Base-by-base conservation (phyloP, 2,113 vertebrate genomes). In the Osmerus mordax region DNA sequence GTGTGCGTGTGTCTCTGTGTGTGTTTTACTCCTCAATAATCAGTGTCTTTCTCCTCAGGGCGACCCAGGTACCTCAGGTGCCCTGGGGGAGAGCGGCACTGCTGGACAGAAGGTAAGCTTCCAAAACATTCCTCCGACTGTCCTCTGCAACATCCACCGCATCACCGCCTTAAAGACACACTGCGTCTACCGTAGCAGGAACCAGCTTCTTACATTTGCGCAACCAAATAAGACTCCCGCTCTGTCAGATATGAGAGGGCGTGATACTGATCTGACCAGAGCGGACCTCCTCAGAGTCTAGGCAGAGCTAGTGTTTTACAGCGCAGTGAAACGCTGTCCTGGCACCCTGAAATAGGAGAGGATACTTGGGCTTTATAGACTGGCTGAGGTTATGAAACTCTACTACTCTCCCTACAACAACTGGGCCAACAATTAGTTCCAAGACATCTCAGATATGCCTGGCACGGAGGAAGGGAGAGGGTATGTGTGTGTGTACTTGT, bases 321-420 rank as follows among this genome's bases (percentile, higher is more conserved):
- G 66, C 71, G 71, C 74, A 75, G 85, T 83, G 70, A 82, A 81
- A 78, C 81, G 75, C 77, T 80, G 76, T 62, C 68, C 69, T 79
- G 80, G 73, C 85, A 84, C 65, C 67, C 70, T 81, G 56, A 84
- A 88, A 83, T 68, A 81, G 75, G 65, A 70, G 65, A 72, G 77
- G 84, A 87, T 78, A 74, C 55, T 70, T 63, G 74, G 76, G 68
- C 70, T 86, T 83, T 85, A 85, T 68, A 51, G 75, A 71, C 71
- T 70, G 74, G 82, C 79, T 77, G 77, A 88, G 84, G 82, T 88
- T 82, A 84, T 82, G 78, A 79, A 83, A 85, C 64, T 78, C 63
- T 52, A 36, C 69, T 60, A 54, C 36, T 58, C 55, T n/a, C n/a
- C 70, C 73, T 73, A 58, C 81, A n/a, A 80, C 69, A 81, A 76